Evolutionary conservation across 1,140 invertebrate species (phyloP), one percentile per base, ranked within the genome.

Genomic region (Temnothorax longispinosus): DNA sequence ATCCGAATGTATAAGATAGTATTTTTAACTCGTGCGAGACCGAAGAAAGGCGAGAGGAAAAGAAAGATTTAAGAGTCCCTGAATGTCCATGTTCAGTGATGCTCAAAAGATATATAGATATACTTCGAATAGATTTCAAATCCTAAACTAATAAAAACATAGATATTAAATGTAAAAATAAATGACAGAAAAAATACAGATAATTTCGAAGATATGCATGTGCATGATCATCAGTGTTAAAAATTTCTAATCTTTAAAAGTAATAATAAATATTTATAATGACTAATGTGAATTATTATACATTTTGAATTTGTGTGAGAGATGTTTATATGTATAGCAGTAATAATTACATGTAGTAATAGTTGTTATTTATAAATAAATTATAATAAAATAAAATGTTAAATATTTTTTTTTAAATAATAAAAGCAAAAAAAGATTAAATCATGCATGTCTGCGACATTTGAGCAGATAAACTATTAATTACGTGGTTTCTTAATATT

Each of bases 41-140:
- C 32, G 60, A 74, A 65, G 72, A 60, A 87, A 88, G 64, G 47
- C 72, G 86, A 69, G 77, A 65, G 84, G 44, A 90, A 85, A 80
- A 87, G 87, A 87, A 88, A 93, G 85, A 91, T 91, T 91, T 92
- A 92, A 90, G 75, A 62, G 76, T 52, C 41, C 64, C 52, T 76
- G 81, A 82, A 72, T 38, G 62, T 87, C 50, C 71, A 60, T 52
- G 69, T 38, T 72, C 81, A 88, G 81, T 60, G 87, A 58, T 80
- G 71, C 85, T 88, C 86, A 84, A 50, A 13, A 27, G 18, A 58
- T 38, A 10, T 58, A 58, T 38, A 60, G 35, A 41, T 6, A 41
- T 71, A 32, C 18, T 72, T 72, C 4, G 3, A 35, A 1, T 18
- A 27, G 4, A 5, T 50, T 2, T 15, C 15, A 6, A 58, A 74